Evolutionary conservation across 1,140 invertebrate species (phyloP).

Genomic region (Calosoma granatense): DNA sequence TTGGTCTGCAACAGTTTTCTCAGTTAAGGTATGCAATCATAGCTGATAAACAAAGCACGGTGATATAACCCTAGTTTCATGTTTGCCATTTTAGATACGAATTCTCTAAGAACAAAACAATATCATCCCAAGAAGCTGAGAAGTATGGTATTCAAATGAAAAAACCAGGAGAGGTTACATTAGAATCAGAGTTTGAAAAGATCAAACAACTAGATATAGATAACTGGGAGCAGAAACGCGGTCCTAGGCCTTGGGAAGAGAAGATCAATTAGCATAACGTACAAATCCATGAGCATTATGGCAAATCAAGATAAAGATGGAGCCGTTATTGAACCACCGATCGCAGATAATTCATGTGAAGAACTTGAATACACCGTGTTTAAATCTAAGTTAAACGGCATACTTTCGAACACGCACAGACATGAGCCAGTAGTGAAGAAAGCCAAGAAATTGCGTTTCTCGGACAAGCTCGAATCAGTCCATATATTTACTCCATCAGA

Average conservation of each 20-base stretch:
- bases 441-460: no score
- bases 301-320: neutral
- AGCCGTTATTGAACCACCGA: neutral
- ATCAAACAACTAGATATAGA: slow-evolving; percentile 61
- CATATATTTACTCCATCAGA: no score
- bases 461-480: no score
- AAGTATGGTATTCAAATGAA: slow-evolving; percentile 55
- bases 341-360: neutral
- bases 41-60: no score
- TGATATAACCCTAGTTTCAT: slow-evolving; percentile 12
- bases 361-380: no score
- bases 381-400: no score
- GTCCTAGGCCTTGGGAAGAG: slow-evolving; percentile 71
- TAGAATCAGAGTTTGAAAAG: slow-evolving; percentile 64
- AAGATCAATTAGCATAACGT: slow-evolving; percentile 11
- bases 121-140: slow-evolving; percentile 50
- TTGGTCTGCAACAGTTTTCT: slow-evolving; percentile 58
- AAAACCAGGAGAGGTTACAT: slow-evolving; percentile 49
- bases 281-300: neutral
- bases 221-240: slow-evolving; percentile 69
- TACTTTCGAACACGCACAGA: no score
- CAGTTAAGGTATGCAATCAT: slow-evolving; percentile 48
- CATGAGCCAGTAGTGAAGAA: no score
- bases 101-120: slow-evolving; percentile 47
- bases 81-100: slow-evolving; percentile 47